These are phyloP conservation scores for Acanthisitta chloris DNA, from an alignment of 2,113 vertebrate species.

Conservation along the genomic window DNA sequence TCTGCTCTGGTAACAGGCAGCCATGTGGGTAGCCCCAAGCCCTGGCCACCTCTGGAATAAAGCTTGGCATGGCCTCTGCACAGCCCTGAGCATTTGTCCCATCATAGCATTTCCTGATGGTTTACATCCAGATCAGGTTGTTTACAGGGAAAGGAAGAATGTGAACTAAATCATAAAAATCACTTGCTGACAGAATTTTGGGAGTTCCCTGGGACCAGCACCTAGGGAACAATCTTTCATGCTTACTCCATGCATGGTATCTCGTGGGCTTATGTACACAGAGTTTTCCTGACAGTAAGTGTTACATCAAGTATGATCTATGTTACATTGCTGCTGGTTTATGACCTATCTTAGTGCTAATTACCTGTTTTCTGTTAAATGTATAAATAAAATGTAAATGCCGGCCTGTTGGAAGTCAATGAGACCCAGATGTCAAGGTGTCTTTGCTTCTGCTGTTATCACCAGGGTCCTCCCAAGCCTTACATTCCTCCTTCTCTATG, in stretches of 20 bases:
- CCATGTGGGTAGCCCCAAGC: not conserved
- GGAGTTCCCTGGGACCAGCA: not conserved
- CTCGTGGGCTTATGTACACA: not conserved
- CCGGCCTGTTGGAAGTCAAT: not conserved
- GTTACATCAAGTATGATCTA: not conserved
- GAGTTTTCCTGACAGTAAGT: not conserved
- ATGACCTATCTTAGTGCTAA: not conserved
- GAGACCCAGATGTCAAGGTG: not conserved
- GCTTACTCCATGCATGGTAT: constrained; percentile 28
- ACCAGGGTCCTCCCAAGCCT: accelerated
- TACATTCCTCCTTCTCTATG: not conserved
- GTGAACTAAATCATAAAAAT: not conserved
- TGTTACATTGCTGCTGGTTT: not conserved
- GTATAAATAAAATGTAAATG: constrained; percentile 47
- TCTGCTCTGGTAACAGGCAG: not conserved
- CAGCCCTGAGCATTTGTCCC: not conserved
- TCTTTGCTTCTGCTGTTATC: not conserved
- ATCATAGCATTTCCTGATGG: not conserved
- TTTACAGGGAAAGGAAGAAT: constrained; percentile 8
- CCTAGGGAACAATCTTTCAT: not conserved
- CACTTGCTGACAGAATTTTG: not conserved
- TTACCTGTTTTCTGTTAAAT: constrained; percentile 42
- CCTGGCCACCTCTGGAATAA: not conserved
- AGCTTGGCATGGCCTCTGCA: constrained; percentile 1
- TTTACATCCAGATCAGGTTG: constrained; percentile 21